phyloP scores from a whole-genome alignment of 1,140 invertebrate genomes.

The Aphidius gifuensis region DNA sequence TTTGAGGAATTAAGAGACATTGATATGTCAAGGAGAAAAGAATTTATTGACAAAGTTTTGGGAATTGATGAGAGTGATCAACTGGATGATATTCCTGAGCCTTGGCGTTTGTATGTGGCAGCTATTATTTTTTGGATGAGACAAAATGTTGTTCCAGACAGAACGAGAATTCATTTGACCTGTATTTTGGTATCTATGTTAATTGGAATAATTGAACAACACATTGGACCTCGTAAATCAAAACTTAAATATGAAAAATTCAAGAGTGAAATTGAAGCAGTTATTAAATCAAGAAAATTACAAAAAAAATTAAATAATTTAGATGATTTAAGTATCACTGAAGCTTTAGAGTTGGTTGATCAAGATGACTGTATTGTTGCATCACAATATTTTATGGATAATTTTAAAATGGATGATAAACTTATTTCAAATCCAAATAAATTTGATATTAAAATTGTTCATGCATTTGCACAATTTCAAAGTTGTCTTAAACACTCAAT shows the following conservation, averaged over 20 bases:
- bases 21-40: slow-evolving; percentile 34
- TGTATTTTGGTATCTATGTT: slow-evolving; percentile 62
- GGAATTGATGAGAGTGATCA: slow-evolving; percentile 42
- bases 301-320: neutral
- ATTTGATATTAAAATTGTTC: slow-evolving; percentile 62
- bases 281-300: slow-evolving; percentile 10
- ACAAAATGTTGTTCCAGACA: slow-evolving; percentile 47
- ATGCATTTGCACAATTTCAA: slow-evolving; percentile 72
- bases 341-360: slow-evolving; percentile 37
- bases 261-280: slow-evolving; percentile 7
- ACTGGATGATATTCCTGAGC: slow-evolving; percentile 56
- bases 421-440: slow-evolving; percentile 60
- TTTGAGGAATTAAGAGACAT: slow-evolving; percentile 44
- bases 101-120: slow-evolving; percentile 64
- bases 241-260: slow-evolving; percentile 34
- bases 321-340: slow-evolving; percentile 5
- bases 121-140: slow-evolving; percentile 67
- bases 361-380: slow-evolving; percentile 61
- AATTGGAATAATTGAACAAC: slow-evolving; percentile 61
- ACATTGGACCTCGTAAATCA: slow-evolving; percentile 44
- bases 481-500: slow-evolving; percentile 62
- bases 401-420: slow-evolving; percentile 64
- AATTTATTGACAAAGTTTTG: slow-evolving; percentile 53
- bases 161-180: slow-evolving; percentile 59
- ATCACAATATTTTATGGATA: slow-evolving; percentile 59